A percentile compares a stretch with the other conserved stretches of the same genome.
Evolutionary conservation across 2,113 vertebrate genomes (phyloP).

Genomic region (Aythya baeri): DNA sequence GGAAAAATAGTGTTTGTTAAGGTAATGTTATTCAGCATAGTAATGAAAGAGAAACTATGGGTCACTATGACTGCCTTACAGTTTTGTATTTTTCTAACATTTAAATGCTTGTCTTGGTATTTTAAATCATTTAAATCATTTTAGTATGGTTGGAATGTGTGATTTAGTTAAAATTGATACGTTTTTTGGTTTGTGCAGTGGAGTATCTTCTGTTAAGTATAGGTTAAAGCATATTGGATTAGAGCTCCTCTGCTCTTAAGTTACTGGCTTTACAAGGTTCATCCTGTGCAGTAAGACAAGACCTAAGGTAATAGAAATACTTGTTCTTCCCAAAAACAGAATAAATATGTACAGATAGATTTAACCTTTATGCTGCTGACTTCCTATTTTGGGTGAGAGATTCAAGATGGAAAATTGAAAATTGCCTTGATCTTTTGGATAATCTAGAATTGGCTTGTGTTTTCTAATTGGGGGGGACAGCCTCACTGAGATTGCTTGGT

Average conservation of each 20-base stretch:
- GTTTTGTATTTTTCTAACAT: neutral
- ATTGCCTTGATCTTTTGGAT: neutral
- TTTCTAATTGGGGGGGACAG: neutral
- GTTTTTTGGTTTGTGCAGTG: neutral
- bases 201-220: neutral
- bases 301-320: neutral
- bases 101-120: neutral
- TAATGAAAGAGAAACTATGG: neutral
- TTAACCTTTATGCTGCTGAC: neutral
- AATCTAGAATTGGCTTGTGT: neutral
- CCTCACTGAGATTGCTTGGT: neutral
- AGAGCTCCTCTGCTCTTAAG: accelerated
- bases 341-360: neutral
- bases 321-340: neutral
- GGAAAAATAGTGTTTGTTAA: neutral
- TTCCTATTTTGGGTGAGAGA: neutral
- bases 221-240: neutral
- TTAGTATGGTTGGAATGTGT: neutral
- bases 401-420: neutral
- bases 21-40: neutral
- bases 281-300: neutral
- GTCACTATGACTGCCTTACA: neutral
- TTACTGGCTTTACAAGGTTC: neutral
- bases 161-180: neutral
- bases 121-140: neutral